Base-by-base conservation (phyloP, 2,888 invertebrate genomes). In the Nomada ruficornis region DNA sequence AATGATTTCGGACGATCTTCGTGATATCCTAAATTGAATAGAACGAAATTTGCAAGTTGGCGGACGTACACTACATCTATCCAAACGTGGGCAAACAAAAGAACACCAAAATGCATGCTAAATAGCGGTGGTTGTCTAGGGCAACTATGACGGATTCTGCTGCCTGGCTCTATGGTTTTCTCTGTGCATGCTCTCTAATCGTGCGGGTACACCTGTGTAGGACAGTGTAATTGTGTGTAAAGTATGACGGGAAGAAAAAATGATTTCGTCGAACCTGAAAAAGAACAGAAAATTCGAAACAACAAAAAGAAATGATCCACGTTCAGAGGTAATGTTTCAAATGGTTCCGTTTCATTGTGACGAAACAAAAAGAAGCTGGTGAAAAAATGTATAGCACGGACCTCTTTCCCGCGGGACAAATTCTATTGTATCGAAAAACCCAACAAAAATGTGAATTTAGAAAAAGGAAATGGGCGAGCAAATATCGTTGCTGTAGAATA, bases 181-280 rank as follows among this genome's bases (percentile, higher is more conserved):
- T 80, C 76, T 70, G 76, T 29, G 55, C 85, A 85, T 87, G 87
- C 87, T 87, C 72, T 75, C 80, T 77, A 83, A 83, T 77, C 80
- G 78, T 87, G 87, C 86, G 75, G 79, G 77, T 85, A 83, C 81
- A 69, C 74, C 86, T 87, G 80, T 83, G 85, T 78, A 80, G 81
- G 54, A 65, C 11, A 63, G 79, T 85, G 83, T 81, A 36, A 73
- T 55, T n/a, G 74, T 76, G 75, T 73, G 54, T 36, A 65, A 67
- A 23, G 44, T 54, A 11, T 36, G n/a, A 18, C 44, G 11, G 42
- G 44, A 54, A 57, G 71, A 80, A 36, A 57, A 42, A 36, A 42
- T 36, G 10, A 36, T 4, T 11, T 77, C 52, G 29, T 29, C 44
- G 50, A 26, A 26, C 71, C 72, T 71, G 44, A 65, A 65, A 57